Evolutionary conservation across 2,113 vertebrate species (phyloP).

Genomic region (Pterocles gutturalis): DNA sequence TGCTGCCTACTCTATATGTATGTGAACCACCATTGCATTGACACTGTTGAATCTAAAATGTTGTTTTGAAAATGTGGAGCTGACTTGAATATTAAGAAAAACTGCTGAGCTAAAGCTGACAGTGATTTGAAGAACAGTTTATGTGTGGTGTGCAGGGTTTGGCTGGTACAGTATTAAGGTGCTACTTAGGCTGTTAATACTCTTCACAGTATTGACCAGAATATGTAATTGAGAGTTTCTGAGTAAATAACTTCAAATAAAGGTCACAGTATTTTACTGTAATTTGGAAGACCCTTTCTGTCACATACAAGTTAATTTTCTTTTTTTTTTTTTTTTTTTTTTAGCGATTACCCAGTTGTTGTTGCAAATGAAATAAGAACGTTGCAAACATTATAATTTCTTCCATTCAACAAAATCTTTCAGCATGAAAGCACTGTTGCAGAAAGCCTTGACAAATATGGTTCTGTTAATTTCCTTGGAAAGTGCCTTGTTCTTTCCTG

Average conservation of each 20-base stretch:
- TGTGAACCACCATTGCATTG: background rate
- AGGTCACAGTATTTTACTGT: background rate
- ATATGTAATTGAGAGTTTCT: background rate
- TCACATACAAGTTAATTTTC: background rate
- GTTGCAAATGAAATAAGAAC: background rate
- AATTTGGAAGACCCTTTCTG: background rate
- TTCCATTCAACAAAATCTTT: background rate
- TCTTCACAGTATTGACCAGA: background rate
- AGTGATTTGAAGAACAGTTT: background rate
- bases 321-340: background rate
- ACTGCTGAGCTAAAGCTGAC: background rate
- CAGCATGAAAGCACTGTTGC: background rate
- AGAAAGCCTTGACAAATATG: background rate
- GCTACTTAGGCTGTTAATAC: background rate
- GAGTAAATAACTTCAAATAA: background rate
- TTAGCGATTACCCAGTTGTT: background rate
- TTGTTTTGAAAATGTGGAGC: slow-evolving; percentile 15
- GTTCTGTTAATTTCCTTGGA: background rate
- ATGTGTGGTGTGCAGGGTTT: background rate
- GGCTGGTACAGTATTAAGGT: background rate
- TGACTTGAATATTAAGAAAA: slow-evolving; percentile 18
- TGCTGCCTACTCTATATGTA: background rate
- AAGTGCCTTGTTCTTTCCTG: background rate
- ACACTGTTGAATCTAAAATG: slow-evolving; percentile 16
- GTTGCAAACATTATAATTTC: background rate